phyloP scores from a whole-genome alignment of 2,888 invertebrate genomes.

The Fissipunctia ypsillon region DNA sequence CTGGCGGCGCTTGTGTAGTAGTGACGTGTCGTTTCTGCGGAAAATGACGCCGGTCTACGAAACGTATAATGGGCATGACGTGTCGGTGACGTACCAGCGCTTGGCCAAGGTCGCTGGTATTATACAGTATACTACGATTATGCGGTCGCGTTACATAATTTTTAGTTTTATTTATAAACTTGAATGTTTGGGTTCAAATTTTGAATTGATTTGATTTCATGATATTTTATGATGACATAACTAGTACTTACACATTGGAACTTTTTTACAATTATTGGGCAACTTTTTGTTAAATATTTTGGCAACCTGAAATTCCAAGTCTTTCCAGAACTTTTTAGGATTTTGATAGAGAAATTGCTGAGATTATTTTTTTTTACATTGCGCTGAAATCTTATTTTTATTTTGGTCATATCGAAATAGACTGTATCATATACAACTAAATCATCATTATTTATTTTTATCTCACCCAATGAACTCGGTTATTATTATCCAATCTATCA shows the following conservation, averaged over 20 bases:
- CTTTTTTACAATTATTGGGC: not conserved
- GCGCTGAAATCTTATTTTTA: not conserved
- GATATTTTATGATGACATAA: conserved; percentile 2
- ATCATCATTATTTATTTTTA: conserved; percentile 13
- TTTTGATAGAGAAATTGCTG: not conserved
- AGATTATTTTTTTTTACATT: not conserved
- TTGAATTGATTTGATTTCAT: conserved; percentile 29
- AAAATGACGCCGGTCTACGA: conserved; percentile 65
- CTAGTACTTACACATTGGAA: not conserved
- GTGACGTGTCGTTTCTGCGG: conserved; percentile 69
- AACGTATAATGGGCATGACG: conserved; percentile 58
- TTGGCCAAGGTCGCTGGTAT: conserved; percentile 78
- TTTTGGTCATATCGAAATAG: not conserved
- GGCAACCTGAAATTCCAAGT: not conserved
- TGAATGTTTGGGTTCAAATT: conserved; percentile 42
- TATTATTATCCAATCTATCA: conserved; percentile 10
- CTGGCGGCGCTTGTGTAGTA: conserved; percentile 58
- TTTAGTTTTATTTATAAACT: conserved; percentile 66
- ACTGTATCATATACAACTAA: not conserved
- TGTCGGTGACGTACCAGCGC: conserved; percentile 53
- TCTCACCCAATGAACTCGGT: conserved; percentile 6
- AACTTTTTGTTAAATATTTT: not conserved
- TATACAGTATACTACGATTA: conserved; percentile 72
- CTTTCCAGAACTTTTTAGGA: not conserved
- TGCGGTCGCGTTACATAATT: conserved; percentile 75